Evolutionary conservation across 2,888 invertebrate genomes (phyloP), one percentile per base, ranked within the genome.

Genomic region (Lymantria monacha): DNA sequence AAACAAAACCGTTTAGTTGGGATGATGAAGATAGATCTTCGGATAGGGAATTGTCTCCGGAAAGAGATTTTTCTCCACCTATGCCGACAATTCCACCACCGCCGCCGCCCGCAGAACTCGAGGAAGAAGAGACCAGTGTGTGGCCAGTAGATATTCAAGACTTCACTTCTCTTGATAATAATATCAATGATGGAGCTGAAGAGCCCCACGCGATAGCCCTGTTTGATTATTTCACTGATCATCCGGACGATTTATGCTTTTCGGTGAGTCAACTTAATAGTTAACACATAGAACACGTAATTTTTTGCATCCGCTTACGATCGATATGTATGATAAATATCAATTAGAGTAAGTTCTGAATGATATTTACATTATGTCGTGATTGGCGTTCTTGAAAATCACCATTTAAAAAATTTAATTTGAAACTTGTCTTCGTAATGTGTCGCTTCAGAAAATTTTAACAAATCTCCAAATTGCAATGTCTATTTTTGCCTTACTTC

Each of bases 1-100:
- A 86, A 47, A 72, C 81, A 7, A 87, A 85, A 62, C 66, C 75
- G 0, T 70, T 83, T 38, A 74, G 69, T 53, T 91, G 90, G 90
- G 85, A 85, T 33, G 69, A 75, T 9, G 83, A 83, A 9, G 72
- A 84, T 11, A 69, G 70, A 51, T 80, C 82, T 11, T 79, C 84
- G 0, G 85, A 84, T 43, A 72, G 86, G 11, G 92, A 93, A 58
- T 78, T 89, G 49, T 81, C 95, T 30, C 95, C 94, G 0, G 85
- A 85, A 44, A 73, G 87, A 13, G 92, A 93, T 57, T 79, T 88
- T 1, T 95, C 95, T 15, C 95, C 94, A 0, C 96, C 96, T 0
- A 96, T 96, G 96, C 96, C 96, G 9, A 93, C 92, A 40, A 92
- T 95, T 60, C 96, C 96, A 8, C 95, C 96, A 2, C 96, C 96